These are phyloP conservation scores for Entomobrya proxima DNA, from an alignment of 2,888 invertebrate genomes.

Conservation along the genomic window DNA sequence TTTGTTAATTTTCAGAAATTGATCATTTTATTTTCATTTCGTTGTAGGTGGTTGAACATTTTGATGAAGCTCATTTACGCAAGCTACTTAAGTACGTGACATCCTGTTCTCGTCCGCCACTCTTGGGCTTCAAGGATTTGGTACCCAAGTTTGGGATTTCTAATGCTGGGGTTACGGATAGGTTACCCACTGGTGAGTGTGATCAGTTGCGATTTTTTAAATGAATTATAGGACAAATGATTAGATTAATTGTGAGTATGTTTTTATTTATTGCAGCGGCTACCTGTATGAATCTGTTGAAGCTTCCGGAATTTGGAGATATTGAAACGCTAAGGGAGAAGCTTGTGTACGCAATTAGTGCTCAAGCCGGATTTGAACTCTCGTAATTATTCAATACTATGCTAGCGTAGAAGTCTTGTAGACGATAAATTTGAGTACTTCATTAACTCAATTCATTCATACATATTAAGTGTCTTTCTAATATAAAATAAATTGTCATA, in stretches of 20 bases:
- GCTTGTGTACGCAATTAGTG: conserved; percentile 93
- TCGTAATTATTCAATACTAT: no score
- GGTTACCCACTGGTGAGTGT: conserved; percentile 86
- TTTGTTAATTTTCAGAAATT: background rate
- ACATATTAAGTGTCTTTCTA: no score
- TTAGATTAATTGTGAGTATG: background rate
- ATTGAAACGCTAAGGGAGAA: conserved; percentile 88
- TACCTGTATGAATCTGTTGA: conserved; percentile 98
- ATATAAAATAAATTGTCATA: no score
- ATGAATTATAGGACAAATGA: no score
- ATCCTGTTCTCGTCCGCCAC: conserved; percentile 96
- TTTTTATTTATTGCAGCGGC: conserved; percentile 82
- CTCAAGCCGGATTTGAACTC: conserved; percentile 97
- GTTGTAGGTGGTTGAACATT: conserved; percentile 83
- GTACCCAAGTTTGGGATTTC: conserved; percentile 94
- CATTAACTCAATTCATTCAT: no score
- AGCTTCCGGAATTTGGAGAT: conserved; percentile 92
- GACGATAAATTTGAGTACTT: no score
- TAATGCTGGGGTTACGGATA: conserved; percentile 91
- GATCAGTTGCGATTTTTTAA: background rate
- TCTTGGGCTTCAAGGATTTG: conserved; percentile 95
- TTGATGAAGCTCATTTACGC: conserved; percentile 89
- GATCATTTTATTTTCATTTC: conserved; percentile 1
- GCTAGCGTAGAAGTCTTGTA: no score
- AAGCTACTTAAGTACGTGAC: conserved; percentile 98